phyloP scores from a whole-genome alignment of 2,113 vertebrate genomes.

The Bambusicola thoracicus region DNA sequence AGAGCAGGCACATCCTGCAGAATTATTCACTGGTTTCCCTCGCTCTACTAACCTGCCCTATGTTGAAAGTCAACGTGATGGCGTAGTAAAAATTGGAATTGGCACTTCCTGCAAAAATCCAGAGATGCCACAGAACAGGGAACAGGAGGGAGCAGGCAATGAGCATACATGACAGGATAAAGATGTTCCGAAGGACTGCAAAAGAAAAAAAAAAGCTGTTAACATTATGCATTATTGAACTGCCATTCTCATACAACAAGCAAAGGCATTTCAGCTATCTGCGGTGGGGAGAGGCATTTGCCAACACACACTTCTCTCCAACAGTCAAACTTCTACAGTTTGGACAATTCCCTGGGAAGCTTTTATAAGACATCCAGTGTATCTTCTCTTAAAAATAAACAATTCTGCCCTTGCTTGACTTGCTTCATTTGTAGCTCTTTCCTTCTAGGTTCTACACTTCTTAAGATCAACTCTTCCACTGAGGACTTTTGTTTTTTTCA shows the following conservation, averaged over 20 bases:
- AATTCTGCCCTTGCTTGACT: not conserved
- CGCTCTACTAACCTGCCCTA: conserved; percentile 88
- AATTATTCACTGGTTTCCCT: not conserved
- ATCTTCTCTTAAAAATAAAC: not conserved
- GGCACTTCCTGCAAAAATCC: conserved; percentile 98
- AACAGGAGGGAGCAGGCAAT: conserved; percentile 94
- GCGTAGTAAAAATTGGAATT: conserved; percentile 99
- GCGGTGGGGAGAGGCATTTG: not conserved
- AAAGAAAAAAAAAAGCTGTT: conserved; percentile 31
- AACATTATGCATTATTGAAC: not conserved
- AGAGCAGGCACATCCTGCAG: not conserved
- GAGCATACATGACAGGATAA: conserved; percentile 91
- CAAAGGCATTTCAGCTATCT: not conserved
- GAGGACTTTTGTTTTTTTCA: not conserved
- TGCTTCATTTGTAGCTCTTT: not conserved
- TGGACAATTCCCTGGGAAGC: not conserved
- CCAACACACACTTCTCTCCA: not conserved
- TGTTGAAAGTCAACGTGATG: conserved; percentile 95
- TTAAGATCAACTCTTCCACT: not conserved
- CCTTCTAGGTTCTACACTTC: not conserved
- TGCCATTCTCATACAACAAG: not conserved
- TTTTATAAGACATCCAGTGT: not conserved
- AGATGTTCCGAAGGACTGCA: conserved; percentile 94
- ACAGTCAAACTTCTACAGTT: not conserved
- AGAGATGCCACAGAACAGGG: conserved; percentile 97